These are phyloP conservation scores for Camelus bactrianus DNA, from an alignment of 2,113 vertebrate species.

Conservation along the genomic window DNA sequence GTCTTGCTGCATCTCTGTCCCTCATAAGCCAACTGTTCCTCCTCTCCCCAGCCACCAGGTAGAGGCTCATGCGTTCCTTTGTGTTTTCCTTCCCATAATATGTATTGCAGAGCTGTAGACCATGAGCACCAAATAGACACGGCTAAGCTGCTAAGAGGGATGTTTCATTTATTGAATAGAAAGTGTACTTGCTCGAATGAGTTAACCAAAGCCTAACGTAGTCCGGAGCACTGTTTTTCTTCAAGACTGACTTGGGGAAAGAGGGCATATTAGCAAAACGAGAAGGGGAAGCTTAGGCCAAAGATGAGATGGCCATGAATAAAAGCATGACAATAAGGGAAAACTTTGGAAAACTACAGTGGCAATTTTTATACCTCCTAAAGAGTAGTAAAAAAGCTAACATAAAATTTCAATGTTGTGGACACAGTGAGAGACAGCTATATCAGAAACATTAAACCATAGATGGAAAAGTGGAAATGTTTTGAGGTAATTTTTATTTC, in stretches of 20 bases:
- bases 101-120: neutral
- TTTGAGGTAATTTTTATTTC: constrained; percentile 27
- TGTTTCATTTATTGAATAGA: neutral
- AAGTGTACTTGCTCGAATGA: neutral
- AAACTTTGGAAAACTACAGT: neutral
- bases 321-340: neutral
- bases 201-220: neutral
- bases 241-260: neutral
- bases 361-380: neutral
- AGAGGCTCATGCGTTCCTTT: neutral
- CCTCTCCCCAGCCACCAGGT: neutral
- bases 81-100: neutral
- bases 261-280: neutral
- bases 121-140: neutral
- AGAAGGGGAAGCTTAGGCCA: neutral
- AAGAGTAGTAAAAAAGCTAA: neutral
- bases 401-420: neutral
- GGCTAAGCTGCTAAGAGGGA: neutral
- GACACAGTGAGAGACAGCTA: neutral
- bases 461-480: neutral
- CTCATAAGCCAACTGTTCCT: neutral
- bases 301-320: neutral
- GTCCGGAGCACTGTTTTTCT: neutral
- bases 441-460: neutral
- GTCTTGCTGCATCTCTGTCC: neutral